Evolutionary conservation across 37 sponge, comb jelly and placozoan genomes (phyloP), one percentile per base, ranked within the genome.

Genomic region (Agelas oroides): DNA sequence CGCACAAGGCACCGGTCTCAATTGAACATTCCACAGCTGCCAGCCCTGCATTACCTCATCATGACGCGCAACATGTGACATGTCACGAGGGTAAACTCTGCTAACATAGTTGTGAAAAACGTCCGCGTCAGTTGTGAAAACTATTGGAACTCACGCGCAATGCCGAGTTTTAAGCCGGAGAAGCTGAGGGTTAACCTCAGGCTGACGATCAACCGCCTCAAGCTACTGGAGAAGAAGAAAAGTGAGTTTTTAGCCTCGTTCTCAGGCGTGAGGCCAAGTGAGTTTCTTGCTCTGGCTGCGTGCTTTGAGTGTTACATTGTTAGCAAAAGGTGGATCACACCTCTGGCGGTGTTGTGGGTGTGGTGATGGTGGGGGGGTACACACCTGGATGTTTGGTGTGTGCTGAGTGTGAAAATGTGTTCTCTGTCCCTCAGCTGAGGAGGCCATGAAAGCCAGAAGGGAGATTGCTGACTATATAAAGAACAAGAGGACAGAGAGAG

Each of bases 211-310:
- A 97, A 97, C 81, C 85, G 99, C 35, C 82, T 99, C 78, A 99
- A 99, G 90, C 91, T 96, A 28, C 80, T 99, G 58, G 96, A 99
- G 85, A 99, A 99, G 92, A 99, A 99, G 87, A 99, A 97, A 82
- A 95, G 98, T 98, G 79, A 86, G 95, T 84, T 79, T 0, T 19
- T 27, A 2, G 8, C 8, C 46, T 12, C 8, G 8, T 12, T 46
- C 3, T 46, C 8, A 46, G 46, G 3, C 46, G n/a, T n/a, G n/a
- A n/a, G n/a, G n/a, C n/a, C n/a, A n/a, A n/a, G n/a, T n/a, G n/a
- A n/a, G n/a, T n/a, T n/a, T n/a, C n/a, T n/a, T n/a, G n/a, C n/a
- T n/a, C n/a, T n/a, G n/a, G n/a, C n/a, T n/a, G n/a, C n/a, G n/a
- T n/a, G n/a, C n/a, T n/a, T n/a, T n/a, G n/a, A n/a, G n/a, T n/a